Percentiles rank a stretch among this genome's conserved stretches.
Evolutionary conservation across 2,113 vertebrate species (phyloP).

Genomic region (Galeopterus variegatus): DNA sequence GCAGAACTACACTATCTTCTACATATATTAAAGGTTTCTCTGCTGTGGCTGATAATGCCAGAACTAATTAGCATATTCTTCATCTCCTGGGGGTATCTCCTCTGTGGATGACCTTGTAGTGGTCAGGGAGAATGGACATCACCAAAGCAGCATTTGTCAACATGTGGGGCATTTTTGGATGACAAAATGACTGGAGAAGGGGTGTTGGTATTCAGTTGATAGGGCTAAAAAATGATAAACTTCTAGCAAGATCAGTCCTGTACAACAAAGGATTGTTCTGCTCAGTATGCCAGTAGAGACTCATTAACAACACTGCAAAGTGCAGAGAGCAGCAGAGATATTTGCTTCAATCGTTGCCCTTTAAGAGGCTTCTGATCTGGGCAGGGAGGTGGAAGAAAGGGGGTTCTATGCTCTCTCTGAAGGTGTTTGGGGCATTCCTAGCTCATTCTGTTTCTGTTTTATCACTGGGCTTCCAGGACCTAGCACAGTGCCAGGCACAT

Average conservation of each 20-base stretch:
- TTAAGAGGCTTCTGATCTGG: neutral
- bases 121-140: neutral
- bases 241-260: neutral
- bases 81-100: neutral
- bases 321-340: neutral
- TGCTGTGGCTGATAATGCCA: slow-evolving; percentile 74
- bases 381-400: neutral
- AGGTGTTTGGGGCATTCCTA: neutral
- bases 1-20: slow-evolving; percentile 36
- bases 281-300: neutral
- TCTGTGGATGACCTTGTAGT: neutral
- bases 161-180: neutral
- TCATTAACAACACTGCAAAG: neutral
- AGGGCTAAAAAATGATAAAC: neutral
- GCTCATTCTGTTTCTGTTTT: neutral
- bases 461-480: neutral
- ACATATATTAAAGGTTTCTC: slow-evolving; percentile 84
- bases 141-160: neutral
- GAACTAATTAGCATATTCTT: slow-evolving; percentile 83
- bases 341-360: neutral
- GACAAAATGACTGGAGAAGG: neutral
- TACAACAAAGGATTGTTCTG: neutral
- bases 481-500: neutral
- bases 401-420: neutral
- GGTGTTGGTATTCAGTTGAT: neutral